A percentile compares a stretch with the other conserved stretches of the same genome.
phyloP scores from a whole-genome alignment of 2,113 vertebrate species.

The Cephalophus harveyi region DNA sequence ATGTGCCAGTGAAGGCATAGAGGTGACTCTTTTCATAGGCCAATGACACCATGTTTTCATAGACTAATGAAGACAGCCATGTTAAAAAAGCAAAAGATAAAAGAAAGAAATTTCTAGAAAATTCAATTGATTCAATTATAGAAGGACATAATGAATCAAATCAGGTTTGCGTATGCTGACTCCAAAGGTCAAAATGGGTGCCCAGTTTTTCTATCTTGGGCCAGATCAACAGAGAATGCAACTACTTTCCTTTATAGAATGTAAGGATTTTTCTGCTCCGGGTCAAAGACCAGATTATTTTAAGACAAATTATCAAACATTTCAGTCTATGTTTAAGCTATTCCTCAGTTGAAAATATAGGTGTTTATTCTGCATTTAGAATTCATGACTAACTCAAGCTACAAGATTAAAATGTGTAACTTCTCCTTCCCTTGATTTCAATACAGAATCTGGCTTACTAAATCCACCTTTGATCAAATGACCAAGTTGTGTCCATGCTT shows the following conservation, averaged over 20 bases:
- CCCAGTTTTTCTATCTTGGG: not conserved
- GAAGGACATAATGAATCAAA: not conserved
- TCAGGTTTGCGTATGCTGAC: not conserved
- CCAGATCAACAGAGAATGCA: not conserved
- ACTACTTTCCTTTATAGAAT: not conserved
- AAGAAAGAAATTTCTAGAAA: not conserved
- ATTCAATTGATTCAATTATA: not conserved
- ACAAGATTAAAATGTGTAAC: not conserved
- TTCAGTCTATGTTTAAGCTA: not conserved
- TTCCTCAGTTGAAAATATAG: conserved; percentile 13
- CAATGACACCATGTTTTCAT: not conserved
- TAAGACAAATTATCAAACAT: not conserved
- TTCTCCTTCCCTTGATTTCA: not conserved
- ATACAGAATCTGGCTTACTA: not conserved
- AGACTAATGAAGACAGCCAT: not conserved
- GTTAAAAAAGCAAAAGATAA: not conserved
- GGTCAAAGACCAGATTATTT: not conserved
- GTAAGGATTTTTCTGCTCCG: not conserved
- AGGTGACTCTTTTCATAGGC: not conserved
- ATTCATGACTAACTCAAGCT: not conserved
- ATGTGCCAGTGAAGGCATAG: not conserved
- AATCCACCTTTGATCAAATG: not conserved
- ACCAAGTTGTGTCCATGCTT: not conserved
- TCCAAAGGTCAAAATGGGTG: not conserved
- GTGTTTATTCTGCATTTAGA: conserved; percentile 18